phyloP scores from a whole-genome alignment of 2,888 invertebrate genomes.

The Polyploca ridens region DNA sequence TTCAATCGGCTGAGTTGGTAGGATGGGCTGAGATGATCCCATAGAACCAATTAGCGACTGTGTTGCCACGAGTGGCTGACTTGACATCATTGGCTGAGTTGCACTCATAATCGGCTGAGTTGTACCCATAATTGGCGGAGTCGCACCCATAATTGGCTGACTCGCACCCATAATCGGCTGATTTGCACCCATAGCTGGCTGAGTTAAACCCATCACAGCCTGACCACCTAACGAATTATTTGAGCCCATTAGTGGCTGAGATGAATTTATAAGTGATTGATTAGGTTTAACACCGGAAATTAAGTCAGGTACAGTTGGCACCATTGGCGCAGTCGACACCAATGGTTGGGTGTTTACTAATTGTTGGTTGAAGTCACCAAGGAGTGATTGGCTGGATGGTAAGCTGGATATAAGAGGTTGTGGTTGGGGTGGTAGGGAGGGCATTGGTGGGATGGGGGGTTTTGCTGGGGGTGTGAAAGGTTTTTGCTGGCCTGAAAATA shows the following conservation, averaged over 20 bases:
- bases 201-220: constrained; percentile 56
- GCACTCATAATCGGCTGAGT: constrained; percentile 17
- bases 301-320: constrained; percentile 68
- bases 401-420: constrained; percentile 47
- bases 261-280: constrained; percentile 41
- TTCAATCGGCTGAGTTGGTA: constrained; percentile 21
- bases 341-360: constrained; percentile 26
- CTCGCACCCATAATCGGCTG: constrained; percentile 10
- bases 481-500: constrained; percentile 46
- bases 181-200: constrained; percentile 36
- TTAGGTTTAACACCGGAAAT: constrained; percentile 66
- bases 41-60: constrained; percentile 11
- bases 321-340: constrained; percentile 28
- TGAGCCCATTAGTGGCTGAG: constrained; percentile 39
- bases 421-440: constrained; percentile 49
- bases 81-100: constrained; percentile 18
- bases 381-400: constrained; percentile 43
- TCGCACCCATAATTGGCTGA: constrained; percentile 21
- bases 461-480: constrained; percentile 67
- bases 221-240: constrained; percentile 39
- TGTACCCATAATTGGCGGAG: too few relatives aligned
- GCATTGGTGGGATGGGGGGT: constrained; percentile 73
- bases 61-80: constrained; percentile 30
- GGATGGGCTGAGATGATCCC: neutral
- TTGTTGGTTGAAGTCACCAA: constrained; percentile 53